Conservation (phyloP, 2,888 invertebrate species). For the Scaptomyza caliginosa region DNA sequence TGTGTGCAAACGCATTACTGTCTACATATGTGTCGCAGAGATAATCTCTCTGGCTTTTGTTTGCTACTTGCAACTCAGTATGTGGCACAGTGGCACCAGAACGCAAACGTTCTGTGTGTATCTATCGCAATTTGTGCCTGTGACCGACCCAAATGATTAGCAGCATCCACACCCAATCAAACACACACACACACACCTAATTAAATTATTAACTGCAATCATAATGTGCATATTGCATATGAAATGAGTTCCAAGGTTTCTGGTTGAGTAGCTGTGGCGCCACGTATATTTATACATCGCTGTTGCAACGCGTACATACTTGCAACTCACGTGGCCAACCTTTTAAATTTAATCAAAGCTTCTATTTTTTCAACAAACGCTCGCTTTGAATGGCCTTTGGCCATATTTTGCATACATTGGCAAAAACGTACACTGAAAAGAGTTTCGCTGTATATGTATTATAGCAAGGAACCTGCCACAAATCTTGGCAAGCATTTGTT, state of each 20-base stretch:
- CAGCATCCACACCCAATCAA: constrained; percentile 12
- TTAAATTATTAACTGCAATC: constrained; percentile 57
- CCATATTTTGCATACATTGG: constrained; percentile 44
- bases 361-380: constrained; percentile 51
- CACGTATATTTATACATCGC: constrained; percentile 44
- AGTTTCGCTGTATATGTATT: too few species aligned
- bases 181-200: constrained; percentile 25
- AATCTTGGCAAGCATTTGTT: too few species aligned
- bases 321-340: constrained; percentile 51
- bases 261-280: constrained; percentile 26
- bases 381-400: constrained; percentile 55
- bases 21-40: constrained; percentile 57
- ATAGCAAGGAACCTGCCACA: too few species aligned
- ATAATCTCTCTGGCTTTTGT: constrained; percentile 62
- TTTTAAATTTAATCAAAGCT: constrained; percentile 73
- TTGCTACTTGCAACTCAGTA: constrained; percentile 26
- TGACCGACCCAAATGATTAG: constrained; percentile 55
- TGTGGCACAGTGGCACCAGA: constrained; percentile 17
- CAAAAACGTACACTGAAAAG: constrained; percentile 25
- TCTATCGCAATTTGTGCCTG: constrained; percentile 22
- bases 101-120: neutral
- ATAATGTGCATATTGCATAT: constrained; percentile 52
- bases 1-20: constrained; percentile 57
- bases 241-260: constrained; percentile 13
- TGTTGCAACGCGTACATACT: constrained; percentile 12